phyloP scores from a whole-genome alignment of 1,140 invertebrate species.

The Parasteatoda tepidariorum region DNA sequence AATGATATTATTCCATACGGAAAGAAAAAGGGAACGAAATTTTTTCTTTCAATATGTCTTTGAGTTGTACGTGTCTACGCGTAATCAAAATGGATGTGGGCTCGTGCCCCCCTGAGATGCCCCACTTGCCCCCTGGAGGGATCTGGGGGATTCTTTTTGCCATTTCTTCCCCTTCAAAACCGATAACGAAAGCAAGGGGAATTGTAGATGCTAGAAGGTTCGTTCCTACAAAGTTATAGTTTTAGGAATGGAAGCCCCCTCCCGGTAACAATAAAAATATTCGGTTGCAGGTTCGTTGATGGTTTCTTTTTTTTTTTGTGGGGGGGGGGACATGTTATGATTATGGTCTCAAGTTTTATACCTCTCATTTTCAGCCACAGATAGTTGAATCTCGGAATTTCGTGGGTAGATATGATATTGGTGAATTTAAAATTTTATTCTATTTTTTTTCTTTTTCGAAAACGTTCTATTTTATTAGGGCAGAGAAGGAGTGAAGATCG shows the following conservation, averaged over 20 bases:
- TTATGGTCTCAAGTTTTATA: neutral
- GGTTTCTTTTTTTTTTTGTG: too few relatives aligned
- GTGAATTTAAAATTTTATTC: too few relatives aligned
- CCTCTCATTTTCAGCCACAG: neutral
- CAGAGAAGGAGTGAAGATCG: too few relatives aligned
- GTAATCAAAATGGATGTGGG: slow-evolving; percentile 37
- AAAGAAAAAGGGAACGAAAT: neutral
- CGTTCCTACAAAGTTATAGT: neutral
- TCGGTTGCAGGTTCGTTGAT: too few relatives aligned
- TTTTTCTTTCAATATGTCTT: slow-evolving; percentile 22
- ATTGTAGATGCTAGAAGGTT: neutral
- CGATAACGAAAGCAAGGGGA: slow-evolving; percentile 14
- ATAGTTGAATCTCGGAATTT: too few relatives aligned
- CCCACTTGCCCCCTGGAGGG: slow-evolving; percentile 11
- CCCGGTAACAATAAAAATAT: too few relatives aligned
- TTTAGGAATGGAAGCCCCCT: neutral
- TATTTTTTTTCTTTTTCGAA: too few relatives aligned
- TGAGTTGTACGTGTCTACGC: slow-evolving; percentile 32
- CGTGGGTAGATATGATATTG: too few relatives aligned
- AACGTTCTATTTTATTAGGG: too few relatives aligned
- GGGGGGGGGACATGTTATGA: neutral
- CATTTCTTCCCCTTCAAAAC: neutral
- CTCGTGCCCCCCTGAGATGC: neutral
- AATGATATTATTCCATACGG: neutral
- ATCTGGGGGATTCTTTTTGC: neutral